Base-by-base conservation (phyloP, 2,113 vertebrate genomes). In the Zingel zingel region DNA sequence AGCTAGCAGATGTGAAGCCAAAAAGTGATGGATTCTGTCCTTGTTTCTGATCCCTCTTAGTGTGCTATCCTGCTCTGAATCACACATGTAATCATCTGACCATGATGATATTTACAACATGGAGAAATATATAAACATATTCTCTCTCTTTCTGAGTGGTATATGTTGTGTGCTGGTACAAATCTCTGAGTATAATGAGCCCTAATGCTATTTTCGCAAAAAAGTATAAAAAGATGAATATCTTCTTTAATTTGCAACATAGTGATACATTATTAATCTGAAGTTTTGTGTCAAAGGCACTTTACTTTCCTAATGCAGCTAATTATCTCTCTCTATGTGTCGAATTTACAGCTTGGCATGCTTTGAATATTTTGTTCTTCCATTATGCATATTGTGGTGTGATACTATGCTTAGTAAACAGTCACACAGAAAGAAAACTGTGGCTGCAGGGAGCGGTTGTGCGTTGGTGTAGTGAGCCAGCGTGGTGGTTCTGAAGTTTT, bases 11-110 rank as follows among this genome's bases (percentile, higher is more conserved):
- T 62, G 54, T 59, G 67, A 70, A 75, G 66, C 65, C 70, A 74
- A 25, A 76, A 68, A 85, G 82, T 57, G 77, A 89, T 89, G 77
- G 72, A 62, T 61, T 76, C 72, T 81, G 53, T n/a, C 66, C 82
- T 50, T 74, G 54, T 72, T 80, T 80, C 72, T 84, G 73, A 90
- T 84, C 81, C 74, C 27, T 73, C 71, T 71, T 56, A 67, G 54
- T 14, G 61, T 1, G 58, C 79, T 19, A 21, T 50, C 43, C 75
- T 56, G 51, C 81, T 68, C 80, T 48, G 79, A 71, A 79, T 75
- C 59, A 62, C 39, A 86, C 54, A 77, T 82, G 47, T 70, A 79
- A 79, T 81, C 61, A 84, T 82, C 64, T 74, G 1, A 61, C 50
- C 45, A 53, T 27, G 30, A 50, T 2, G 25, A 61, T 84, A 68